Evolutionary conservation across 2,888 invertebrate genomes (phyloP), one percentile per base, ranked within the genome.

Genomic region (Ypsolopha scabrella): DNA sequence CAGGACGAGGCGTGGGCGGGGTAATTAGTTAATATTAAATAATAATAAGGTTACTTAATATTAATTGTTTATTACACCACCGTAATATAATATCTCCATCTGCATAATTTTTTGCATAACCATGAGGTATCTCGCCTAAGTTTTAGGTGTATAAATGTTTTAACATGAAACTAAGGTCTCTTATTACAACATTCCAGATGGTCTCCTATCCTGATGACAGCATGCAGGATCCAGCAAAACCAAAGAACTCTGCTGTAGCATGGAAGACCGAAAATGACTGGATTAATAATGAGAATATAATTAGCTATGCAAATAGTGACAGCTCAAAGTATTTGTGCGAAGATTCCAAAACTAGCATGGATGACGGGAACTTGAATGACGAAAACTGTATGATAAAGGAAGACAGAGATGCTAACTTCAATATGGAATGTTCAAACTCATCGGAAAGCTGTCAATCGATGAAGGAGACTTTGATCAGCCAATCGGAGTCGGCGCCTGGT

Each of bases 361-460:
- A 86, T 41, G 86, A 86, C 65, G 74, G 73, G n/a, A 78, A 75
- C 59, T 69, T 79, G 54, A 85, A 81, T 65, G 86, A 86, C 56
- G 86, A 85, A 53, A 82, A 81, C 59, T 82, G 80, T 57, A 76
- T 82, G 72, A 81, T 76, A 55, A 85, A 83, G 62, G 80, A 85
- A 52, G 85, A 83, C 50, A 76, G 85, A 54, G 85, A 85, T 67
- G 71, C 82, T 33, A 86, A 83, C 60, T 86, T 70, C 60, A 85
- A 85, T 60, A 85, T 86, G 81, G 86, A 86, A 58, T 83, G 82
- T 7, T 86, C 86, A 39, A 86, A 85, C 54, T 86, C 86, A 1
- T 86, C 86, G 1, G 86, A 86, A 57, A 86, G 86, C 55, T 81
- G 81, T 62, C 82, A 86, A 46, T 86, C 86, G 24, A 72, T 81